These are phyloP conservation scores for Allygus modestus DNA, from an alignment of 2,888 invertebrate species.

Conservation along the genomic window DNA sequence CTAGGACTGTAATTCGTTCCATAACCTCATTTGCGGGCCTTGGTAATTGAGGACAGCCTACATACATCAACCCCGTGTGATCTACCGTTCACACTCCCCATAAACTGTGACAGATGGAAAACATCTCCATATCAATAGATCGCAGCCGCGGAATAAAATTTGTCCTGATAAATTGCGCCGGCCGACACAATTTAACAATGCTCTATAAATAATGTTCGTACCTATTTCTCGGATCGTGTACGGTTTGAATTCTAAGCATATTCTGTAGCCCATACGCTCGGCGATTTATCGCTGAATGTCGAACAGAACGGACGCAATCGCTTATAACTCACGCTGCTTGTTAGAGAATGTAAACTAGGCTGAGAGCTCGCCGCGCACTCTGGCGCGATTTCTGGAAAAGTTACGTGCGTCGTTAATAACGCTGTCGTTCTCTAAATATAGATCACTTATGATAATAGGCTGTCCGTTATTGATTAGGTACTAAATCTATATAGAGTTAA, in stretches of 20 bases:
- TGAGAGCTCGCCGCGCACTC: neutral
- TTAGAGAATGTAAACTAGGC: constrained; percentile 49
- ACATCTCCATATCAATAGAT: constrained; percentile 56
- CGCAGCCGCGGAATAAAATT: constrained; percentile 36
- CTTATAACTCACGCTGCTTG: constrained; percentile 54
- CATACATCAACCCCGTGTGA: neutral
- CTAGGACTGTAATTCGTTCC: neutral
- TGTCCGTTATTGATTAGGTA: neutral
- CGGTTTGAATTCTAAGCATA: constrained; percentile 57
- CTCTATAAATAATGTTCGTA: constrained; percentile 54
- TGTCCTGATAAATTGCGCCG: constrained; percentile 50
- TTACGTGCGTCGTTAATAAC: neutral
- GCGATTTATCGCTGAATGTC: constrained; percentile 38
- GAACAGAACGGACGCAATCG: constrained; percentile 42
- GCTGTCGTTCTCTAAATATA: neutral
- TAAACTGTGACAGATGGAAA: constrained; percentile 25
- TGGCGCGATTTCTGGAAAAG: neutral
- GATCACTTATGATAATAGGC: constrained; percentile 31
- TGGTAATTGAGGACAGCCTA: neutral
- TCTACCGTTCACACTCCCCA: neutral
- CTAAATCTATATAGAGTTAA: neutral
- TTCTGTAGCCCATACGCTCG: constrained; percentile 31
- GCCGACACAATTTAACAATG: constrained; percentile 53
- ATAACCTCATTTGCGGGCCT: neutral
- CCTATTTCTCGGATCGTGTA: constrained; percentile 48